Evolutionary conservation across 2,113 vertebrate genomes (phyloP).

Genomic region (Forbesichthys papilliferus): DNA sequence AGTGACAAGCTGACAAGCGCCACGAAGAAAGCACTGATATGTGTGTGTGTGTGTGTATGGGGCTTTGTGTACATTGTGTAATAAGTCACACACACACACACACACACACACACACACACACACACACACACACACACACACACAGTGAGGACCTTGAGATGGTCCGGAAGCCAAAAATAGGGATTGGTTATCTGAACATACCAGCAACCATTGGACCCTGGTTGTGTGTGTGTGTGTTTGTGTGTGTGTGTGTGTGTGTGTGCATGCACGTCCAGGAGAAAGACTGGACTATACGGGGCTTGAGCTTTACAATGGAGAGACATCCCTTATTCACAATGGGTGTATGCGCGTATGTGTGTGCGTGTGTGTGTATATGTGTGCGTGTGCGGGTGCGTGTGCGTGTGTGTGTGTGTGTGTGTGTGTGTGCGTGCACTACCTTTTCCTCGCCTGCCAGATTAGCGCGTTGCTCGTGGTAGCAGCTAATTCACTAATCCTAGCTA

Average conservation of each 20-base stretch:
- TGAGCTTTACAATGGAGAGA: conserved; percentile 46
- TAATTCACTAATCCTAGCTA: conserved; percentile 59
- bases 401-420: too few relatives aligned
- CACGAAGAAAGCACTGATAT: too few relatives aligned
- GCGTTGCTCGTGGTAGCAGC: conserved; percentile 25
- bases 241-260: neutral
- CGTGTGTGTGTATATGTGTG: too few relatives aligned
- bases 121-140: conserved; percentile 3
- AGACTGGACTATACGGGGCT: conserved; percentile 50
- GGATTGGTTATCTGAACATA: conserved; percentile 70
- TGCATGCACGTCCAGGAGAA: conserved; percentile 27
- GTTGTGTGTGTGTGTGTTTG: conserved; percentile 7
- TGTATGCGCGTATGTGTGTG: too few relatives aligned
- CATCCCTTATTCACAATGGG: conserved; percentile 37
- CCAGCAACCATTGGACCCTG: conserved; percentile 60
- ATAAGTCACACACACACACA: conserved; percentile 36
- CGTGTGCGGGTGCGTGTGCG: too few relatives aligned
- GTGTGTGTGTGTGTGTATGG: neutral
- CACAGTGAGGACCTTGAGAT: conserved; percentile 18
- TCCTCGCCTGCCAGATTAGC: conserved; percentile 49
- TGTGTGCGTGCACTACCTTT: neutral
- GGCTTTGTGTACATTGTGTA: conserved; percentile 36
- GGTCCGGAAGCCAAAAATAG: conserved; percentile 48
- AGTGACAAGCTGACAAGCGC: too few relatives aligned
- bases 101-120: conserved; percentile 5